Evolutionary conservation across 2,888 invertebrate species (phyloP).

Genomic region (Caenorhabditis sulstoni): DNA sequence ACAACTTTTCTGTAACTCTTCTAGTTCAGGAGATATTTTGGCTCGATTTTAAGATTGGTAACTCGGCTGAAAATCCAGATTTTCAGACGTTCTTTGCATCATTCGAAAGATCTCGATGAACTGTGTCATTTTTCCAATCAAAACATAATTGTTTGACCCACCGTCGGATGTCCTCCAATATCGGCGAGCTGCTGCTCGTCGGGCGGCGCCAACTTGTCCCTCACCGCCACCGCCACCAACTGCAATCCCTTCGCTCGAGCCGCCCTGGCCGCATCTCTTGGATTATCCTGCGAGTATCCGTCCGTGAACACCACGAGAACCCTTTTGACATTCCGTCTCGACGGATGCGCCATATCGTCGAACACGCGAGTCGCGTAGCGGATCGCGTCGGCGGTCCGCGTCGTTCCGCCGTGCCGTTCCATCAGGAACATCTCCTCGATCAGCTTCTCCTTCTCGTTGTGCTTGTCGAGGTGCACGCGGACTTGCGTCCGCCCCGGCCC

Average conservation of each 20-base stretch:
- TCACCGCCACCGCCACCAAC: slow-evolving; percentile 68
- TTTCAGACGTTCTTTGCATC: too few relatives aligned
- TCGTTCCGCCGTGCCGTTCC: slow-evolving; percentile 70
- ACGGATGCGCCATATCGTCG: slow-evolving; percentile 55
- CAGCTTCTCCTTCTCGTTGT: slow-evolving; percentile 61
- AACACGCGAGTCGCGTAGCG: slow-evolving; percentile 65
- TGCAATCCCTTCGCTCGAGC: slow-evolving; percentile 67
- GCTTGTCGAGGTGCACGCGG: slow-evolving; percentile 57
- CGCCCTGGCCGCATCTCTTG: slow-evolving; percentile 62
- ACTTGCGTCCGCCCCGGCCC: slow-evolving; percentile 62
- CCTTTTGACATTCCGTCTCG: slow-evolving; percentile 62
- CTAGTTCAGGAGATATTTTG: too few relatives aligned
- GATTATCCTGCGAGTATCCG: slow-evolving; percentile 74
- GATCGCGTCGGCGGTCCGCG: slow-evolving; percentile 72
- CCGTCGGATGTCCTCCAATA: slow-evolving; percentile 60
- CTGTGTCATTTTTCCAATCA: too few relatives aligned
- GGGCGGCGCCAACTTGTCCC: slow-evolving; percentile 64
- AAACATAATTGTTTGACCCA: too few relatives aligned
- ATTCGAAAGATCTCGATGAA: too few relatives aligned
- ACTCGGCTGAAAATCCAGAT: too few relatives aligned
- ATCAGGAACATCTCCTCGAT: slow-evolving; percentile 68
- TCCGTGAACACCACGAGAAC: slow-evolving; percentile 74
- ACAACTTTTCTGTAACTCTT: not conserved
- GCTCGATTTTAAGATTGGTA: too few relatives aligned
- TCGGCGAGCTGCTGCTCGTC: slow-evolving; percentile 63